A percentile compares a stretch with the other conserved stretches of the same genome.
Conservation (phyloP, 1,140 invertebrate genomes). For the Reticulitermes speratus region DNA sequence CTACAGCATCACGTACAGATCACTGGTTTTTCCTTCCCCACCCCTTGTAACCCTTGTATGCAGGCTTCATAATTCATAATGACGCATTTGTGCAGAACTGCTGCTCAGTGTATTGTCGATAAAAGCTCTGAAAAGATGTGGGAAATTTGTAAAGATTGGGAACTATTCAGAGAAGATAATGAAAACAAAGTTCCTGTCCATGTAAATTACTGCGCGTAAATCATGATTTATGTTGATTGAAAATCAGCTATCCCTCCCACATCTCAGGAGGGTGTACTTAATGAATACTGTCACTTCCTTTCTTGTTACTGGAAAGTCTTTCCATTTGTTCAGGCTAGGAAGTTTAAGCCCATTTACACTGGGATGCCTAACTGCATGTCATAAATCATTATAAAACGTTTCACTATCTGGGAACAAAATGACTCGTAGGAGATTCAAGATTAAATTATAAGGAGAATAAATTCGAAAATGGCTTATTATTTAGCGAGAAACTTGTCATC, state of each 20-base stretch:
- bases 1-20: background rate
- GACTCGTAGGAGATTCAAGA: too few relatives aligned
- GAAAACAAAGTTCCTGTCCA: background rate
- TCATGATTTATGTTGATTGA: background rate
- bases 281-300: background rate
- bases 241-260: background rate
- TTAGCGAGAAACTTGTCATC: too few relatives aligned
- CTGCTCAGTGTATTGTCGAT: background rate
- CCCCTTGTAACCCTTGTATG: background rate
- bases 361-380: too few relatives aligned
- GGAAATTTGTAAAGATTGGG: background rate
- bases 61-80: slow-evolving; percentile 13
- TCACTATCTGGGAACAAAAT: too few relatives aligned
- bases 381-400: too few relatives aligned
- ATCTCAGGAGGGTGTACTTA: background rate
- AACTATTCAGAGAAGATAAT: background rate
- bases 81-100: background rate
- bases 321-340: too few relatives aligned
- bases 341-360: too few relatives aligned
- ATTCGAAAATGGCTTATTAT: too few relatives aligned
- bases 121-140: background rate
- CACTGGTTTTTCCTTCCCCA: background rate
- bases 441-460: too few relatives aligned
- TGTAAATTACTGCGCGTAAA: background rate
- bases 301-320: background rate